phyloP scores from a whole-genome alignment of 1,140 invertebrate genomes.

The Cydia strobilella region DNA sequence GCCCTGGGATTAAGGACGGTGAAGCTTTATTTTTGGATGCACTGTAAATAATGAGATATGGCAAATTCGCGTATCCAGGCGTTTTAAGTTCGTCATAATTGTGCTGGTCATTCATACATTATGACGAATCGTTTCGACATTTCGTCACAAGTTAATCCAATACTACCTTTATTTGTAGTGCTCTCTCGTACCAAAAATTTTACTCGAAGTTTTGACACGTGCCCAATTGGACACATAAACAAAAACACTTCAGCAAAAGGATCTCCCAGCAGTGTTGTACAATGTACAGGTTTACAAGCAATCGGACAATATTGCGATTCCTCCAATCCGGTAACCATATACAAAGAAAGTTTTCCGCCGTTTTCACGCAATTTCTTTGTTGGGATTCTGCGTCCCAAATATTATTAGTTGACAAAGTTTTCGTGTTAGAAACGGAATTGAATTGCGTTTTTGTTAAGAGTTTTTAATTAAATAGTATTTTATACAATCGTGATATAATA shows the following conservation, averaged over 20 bases:
- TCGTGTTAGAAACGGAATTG: background rate
- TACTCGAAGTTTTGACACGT: background rate
- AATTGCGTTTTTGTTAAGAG: background rate
- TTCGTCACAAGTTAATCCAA: background rate
- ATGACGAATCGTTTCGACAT: background rate
- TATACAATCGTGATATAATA: no score
- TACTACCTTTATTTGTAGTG: background rate
- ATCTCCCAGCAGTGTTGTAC: background rate
- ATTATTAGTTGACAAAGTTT: background rate
- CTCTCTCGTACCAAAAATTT: background rate
- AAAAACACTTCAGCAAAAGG: background rate
- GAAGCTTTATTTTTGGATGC: background rate
- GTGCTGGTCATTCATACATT: no score
- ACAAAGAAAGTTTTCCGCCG: background rate
- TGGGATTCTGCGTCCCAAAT: background rate
- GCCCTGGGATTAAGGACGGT: background rate
- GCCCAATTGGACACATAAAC: background rate
- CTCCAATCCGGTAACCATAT: constrained; percentile 4
- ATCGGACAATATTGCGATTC: constrained; percentile 2
- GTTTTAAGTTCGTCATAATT: no score
- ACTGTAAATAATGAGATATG: no score
- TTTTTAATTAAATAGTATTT: background rate
- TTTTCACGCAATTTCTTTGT: constrained; percentile 16
- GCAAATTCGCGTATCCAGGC: no score
- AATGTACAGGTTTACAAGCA: constrained; percentile 2